Base-by-base conservation (phyloP, 1,140 invertebrate genomes). In the Drosophila repletoides region DNA sequence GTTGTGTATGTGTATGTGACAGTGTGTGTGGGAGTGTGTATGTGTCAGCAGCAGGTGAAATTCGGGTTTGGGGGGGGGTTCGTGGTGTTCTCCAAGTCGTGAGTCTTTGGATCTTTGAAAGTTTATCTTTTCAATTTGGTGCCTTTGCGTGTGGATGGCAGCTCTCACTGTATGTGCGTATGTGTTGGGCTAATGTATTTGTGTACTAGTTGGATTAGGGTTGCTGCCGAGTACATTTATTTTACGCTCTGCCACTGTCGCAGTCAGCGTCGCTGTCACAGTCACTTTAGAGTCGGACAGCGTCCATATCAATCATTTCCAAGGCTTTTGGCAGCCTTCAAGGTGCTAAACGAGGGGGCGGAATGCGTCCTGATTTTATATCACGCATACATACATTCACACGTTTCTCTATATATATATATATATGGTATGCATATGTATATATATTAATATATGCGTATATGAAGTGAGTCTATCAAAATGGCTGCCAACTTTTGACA, bases 51-150 rank as follows among this genome's bases (percentile, higher is more conserved):
- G 61, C 52, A 70, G 53, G 60, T 71, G 31, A 9, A 36, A 33
- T n/a, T 34, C 22, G 12, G 40, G 48, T 31, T 41, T n/a, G 10
- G 24, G 24, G 2, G 29, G 51, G 41, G 43, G n/a, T 7, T 33
- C 41, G 29, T 52, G 22, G 5, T 28, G 12, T 7, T 33, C 9
- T n/a, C n/a, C n/a, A n/a, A 26, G 49, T 56, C 9, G 28, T 72
- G 53, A 61, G 69, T 71, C 21, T 79, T 72, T 73, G 72, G 79
- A 71, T 51, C 75, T 63, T 63, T n/a, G 70, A 86, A 84, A 84
- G 79, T 84, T 84, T 84, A 84, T 84, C 80, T 84, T 84, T 84
- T 84, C 79, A 84, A 84, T 84, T 84, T 79, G 69, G 49, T 60
- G 58, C 58, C 36, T 58, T n/a, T 36, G 53, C 65, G 58, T 72